Evolutionary conservation across 2,888 invertebrate species (phyloP).

Genomic region (Amiota mariae): DNA sequence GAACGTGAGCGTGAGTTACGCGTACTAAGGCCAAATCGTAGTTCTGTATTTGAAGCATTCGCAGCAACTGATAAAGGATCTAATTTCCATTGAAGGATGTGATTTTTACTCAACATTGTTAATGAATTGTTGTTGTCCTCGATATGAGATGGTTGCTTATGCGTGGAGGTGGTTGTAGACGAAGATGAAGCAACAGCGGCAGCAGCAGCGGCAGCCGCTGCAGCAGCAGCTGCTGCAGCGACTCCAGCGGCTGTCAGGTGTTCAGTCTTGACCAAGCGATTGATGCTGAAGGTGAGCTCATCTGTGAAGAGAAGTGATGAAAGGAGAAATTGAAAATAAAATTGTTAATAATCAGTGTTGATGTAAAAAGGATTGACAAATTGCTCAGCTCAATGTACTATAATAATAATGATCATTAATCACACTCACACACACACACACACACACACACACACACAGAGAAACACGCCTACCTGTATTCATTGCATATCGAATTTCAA

Average conservation of each 20-base stretch:
- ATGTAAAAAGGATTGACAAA: constrained; percentile 33
- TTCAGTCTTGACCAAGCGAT: constrained; percentile 79
- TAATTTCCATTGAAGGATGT: constrained; percentile 58
- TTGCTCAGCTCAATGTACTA: too few species aligned
- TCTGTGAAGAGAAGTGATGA: constrained; percentile 75
- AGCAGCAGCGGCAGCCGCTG: constrained; percentile 53
- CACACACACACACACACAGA: background rate
- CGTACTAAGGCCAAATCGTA: constrained; percentile 65
- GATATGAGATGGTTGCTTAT: constrained; percentile 49
- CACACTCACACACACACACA: constrained; percentile 39
- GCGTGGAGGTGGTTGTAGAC: constrained; percentile 34
- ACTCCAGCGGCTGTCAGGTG: constrained; percentile 75
- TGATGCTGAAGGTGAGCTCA: constrained; percentile 88
- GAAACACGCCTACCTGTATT: constrained; percentile 31
- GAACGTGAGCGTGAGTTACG: constrained; percentile 70
- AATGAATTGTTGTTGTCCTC: constrained; percentile 71
- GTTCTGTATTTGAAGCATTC: constrained; percentile 75
- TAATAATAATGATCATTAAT: constrained; percentile 52
- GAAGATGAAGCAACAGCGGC: too few species aligned
- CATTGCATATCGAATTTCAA: constrained; percentile 68
- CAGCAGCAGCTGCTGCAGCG: constrained; percentile 76
- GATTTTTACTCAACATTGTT: constrained; percentile 71
- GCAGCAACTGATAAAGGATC: constrained; percentile 34
- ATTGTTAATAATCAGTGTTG: constrained; percentile 50
- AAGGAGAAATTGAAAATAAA: too few species aligned